A percentile compares a stretch with the other conserved stretches of the same genome.
Conservation (phyloP, 2,113 vertebrate genomes). For the Cathartes aura region DNA sequence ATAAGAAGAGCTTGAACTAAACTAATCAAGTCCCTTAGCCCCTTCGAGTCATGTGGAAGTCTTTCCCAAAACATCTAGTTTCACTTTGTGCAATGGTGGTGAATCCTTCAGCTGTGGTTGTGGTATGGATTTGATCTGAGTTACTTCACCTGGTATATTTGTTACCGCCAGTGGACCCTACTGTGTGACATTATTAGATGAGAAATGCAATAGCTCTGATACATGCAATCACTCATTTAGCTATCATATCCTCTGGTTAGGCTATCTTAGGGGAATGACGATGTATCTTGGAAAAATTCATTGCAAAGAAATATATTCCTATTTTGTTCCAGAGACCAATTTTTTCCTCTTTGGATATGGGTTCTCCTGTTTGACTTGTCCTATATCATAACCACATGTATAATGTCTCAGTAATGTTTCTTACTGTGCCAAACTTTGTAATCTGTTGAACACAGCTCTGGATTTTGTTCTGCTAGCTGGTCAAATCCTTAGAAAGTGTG, state of each 20-base stretch:
- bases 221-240: not conserved
- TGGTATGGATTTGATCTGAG: not conserved
- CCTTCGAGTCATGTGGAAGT: accelerated
- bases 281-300: not conserved
- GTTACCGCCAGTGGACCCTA: not conserved
- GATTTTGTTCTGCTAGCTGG: not conserved
- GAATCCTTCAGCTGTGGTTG: not conserved
- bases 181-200: not conserved
- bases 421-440: not conserved
- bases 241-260: not conserved
- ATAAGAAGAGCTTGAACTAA: not conserved
- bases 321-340: not conserved
- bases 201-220: not conserved
- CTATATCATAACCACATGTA: not conserved
- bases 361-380: not conserved
- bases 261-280: not conserved
- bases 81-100: not conserved
- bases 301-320: not conserved
- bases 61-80: not conserved
- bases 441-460: not conserved
- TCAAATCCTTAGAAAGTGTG: not conserved
- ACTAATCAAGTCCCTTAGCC: not conserved
- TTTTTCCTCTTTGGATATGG: not conserved
- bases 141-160: not conserved
- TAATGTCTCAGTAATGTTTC: not conserved